Evolutionary conservation across 1,140 invertebrate species (phyloP).

Genomic region (Danaus plexippus): DNA sequence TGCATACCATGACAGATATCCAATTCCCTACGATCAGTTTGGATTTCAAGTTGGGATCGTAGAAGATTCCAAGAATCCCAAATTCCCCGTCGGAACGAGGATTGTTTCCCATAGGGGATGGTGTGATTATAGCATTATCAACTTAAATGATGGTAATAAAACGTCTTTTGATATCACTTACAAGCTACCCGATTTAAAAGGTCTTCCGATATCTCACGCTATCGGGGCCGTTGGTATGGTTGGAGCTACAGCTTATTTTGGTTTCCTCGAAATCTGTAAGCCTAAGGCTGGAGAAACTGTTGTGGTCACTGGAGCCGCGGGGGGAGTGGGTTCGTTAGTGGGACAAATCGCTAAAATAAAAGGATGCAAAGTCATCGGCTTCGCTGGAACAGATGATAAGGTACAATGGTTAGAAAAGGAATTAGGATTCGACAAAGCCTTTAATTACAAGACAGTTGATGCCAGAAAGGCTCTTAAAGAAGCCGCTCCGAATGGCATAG

Average conservation of each 20-base stretch:
- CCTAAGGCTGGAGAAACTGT: slow-evolving; percentile 28
- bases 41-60: slow-evolving; percentile 24
- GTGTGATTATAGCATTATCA: slow-evolving; percentile 25
- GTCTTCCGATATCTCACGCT: slow-evolving; percentile 20
- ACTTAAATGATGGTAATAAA: slow-evolving; percentile 13
- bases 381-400: slow-evolving; percentile 29
- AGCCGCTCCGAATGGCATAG: slow-evolving; percentile 26
- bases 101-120: slow-evolving; percentile 27
- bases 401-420: slow-evolving; percentile 26
- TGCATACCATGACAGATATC: slow-evolving; percentile 10
- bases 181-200: slow-evolving; percentile 25
- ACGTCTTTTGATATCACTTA: slow-evolving; percentile 13
- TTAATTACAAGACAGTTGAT: slow-evolving; percentile 28
- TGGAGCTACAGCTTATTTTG: slow-evolving; percentile 29
- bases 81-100: slow-evolving; percentile 22
- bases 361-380: slow-evolving; percentile 26
- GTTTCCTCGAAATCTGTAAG: slow-evolving; percentile 27
- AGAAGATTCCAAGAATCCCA: slow-evolving; percentile 25
- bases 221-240: slow-evolving; percentile 25
- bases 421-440: slow-evolving; percentile 25
- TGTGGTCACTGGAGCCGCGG: slow-evolving; percentile 28
- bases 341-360: slow-evolving; percentile 31
- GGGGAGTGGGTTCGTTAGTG: slow-evolving; percentile 26
- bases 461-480: slow-evolving; percentile 21
- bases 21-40: slow-evolving; percentile 28